Evolutionary conservation across 2,113 vertebrate species (phyloP), one percentile per base, ranked within the genome.

Genomic region (Rostratula benghalensis): DNA sequence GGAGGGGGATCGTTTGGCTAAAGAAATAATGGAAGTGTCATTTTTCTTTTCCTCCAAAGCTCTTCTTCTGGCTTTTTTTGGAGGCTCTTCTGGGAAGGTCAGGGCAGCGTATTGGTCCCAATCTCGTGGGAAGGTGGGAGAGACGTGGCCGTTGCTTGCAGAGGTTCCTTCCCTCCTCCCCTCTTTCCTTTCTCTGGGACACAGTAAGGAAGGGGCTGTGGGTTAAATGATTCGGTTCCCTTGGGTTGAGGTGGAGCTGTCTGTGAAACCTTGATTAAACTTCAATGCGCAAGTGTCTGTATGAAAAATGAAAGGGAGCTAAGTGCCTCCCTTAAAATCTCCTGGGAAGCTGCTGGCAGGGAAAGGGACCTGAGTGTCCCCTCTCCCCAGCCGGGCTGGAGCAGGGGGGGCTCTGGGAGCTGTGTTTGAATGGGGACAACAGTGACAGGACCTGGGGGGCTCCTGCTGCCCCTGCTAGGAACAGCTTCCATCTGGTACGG

Each of bases 401-500:
- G 64, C 83, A 46, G 41, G 10, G 8, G 21, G 41, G 69, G 33
- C 63, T 54, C n/a, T 20, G 45, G 59, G 77, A 64, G 67, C 41
- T 45, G 27, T 2, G 1, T 37, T 59, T 24, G 8, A 41, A 1
- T 50, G 79, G 75, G 68, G 69, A 37, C 2, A 6, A 53, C 10
- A 10, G 46, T 85, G n/a, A 33, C 73, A 19, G 46, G 33, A 57
- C 6, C 11, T 21, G 85, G 73, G 63, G 7, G 51, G 37, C 63
- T 82, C 43, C 80, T 78, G 64, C 67, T n/a, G 41, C 48, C 45
- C 41, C 54, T 65, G 61, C 67, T 69, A 16, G 61, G 18, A 91
- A 3, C 0, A 3, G 53, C 57, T 35, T 31, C 3, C 25, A 0
- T 19, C 87, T 48, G 60, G 41, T 43, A 3, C 1, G 0, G 1